Conservation (phyloP, 2,113 vertebrate genomes). For the Seriola dumerili region DNA sequence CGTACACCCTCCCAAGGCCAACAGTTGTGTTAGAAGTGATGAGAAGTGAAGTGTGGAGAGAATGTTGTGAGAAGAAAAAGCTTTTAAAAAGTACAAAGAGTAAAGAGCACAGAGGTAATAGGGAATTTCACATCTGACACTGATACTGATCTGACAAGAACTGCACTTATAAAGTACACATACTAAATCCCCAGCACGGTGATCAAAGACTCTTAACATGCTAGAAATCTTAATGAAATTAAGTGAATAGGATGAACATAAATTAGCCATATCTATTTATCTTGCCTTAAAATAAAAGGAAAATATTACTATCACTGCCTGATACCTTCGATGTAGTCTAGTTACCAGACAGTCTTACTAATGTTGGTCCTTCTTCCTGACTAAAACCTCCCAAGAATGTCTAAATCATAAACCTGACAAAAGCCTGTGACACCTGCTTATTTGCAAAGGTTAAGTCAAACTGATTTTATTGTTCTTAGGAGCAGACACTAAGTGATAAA, state of each 20-base stretch:
- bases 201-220: neutral
- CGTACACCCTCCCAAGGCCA: neutral
- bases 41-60: too few relatives aligned
- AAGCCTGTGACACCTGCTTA: slow-evolving; percentile 52
- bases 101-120: neutral
- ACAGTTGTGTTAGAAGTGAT: too few relatives aligned
- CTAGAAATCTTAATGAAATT: too few relatives aligned
- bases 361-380: neutral
- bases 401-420: slow-evolving; percentile 58
- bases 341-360: neutral
- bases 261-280: neutral
- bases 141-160: neutral
- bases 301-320: neutral
- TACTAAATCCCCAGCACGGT: neutral
- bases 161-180: neutral
- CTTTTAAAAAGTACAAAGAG: neutral
- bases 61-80: too few relatives aligned
- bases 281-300: neutral
- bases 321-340: neutral
- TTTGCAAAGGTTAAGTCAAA: slow-evolving; percentile 49
- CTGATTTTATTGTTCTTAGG: slow-evolving; percentile 66
- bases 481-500: slow-evolving; percentile 52
- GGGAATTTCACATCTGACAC: neutral
- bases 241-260: too few relatives aligned
- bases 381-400: slow-evolving; percentile 53